Conservation (phyloP, 2,888 invertebrate species). For the Pherbina coryleti region DNA sequence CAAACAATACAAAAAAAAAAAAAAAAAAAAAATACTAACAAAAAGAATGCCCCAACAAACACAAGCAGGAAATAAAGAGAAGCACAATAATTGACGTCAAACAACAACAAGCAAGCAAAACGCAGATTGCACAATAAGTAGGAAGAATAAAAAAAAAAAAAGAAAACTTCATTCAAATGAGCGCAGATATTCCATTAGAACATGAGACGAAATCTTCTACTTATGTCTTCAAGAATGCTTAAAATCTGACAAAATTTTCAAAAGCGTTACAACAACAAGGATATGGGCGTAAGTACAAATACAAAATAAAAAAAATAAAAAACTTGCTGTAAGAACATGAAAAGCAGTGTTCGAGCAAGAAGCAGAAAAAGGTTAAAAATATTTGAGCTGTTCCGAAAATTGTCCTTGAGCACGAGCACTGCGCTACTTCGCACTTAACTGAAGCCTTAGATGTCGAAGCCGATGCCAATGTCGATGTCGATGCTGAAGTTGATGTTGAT, state of each 20-base stretch:
- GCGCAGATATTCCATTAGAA: constrained; percentile 23
- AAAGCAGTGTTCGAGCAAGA: neutral
- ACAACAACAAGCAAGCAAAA: neutral
- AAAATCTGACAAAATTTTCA: constrained; percentile 9
- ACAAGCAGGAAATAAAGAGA: neutral
- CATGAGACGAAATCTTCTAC: constrained; percentile 19
- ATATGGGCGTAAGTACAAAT: neutral
- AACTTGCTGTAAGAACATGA: neutral
- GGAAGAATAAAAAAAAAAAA: neutral
- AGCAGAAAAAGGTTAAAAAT: neutral
- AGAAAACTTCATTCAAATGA: constrained; percentile 1
- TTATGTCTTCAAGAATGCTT: constrained; percentile 20
- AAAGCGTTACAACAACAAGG: neutral
- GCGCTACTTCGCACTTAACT: constrained; percentile 26
- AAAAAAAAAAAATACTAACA: neutral
- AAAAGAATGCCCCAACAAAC: neutral
- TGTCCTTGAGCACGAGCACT: constrained; percentile 35
- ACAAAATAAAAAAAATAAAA: neutral
- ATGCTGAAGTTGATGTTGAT: neutral
- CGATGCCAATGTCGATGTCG: neutral
- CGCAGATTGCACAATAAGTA: neutral
- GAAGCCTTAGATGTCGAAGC: neutral
- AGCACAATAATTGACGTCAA: constrained; percentile 11
- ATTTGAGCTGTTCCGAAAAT: constrained; percentile 19
- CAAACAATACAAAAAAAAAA: neutral